These are phyloP conservation scores for Parazoanthus swiftii DNA, from an alignment of 92 coral and sea anemone genomes.

Conservation along the genomic window DNA sequence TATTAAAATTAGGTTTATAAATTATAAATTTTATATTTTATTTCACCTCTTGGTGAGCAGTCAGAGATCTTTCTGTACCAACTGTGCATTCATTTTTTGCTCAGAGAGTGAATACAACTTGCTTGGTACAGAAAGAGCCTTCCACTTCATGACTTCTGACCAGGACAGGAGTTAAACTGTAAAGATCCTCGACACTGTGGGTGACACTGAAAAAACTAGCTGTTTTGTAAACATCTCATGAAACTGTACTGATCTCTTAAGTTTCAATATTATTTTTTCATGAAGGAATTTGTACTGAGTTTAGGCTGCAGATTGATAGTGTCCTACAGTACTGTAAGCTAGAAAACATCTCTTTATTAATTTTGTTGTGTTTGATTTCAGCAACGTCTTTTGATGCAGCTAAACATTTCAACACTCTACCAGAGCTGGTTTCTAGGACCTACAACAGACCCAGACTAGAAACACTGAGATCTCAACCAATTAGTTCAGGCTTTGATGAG, in stretches of 20 bases:
- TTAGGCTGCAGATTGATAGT: not conserved
- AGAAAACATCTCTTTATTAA: not conserved
- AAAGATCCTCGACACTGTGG: not conserved
- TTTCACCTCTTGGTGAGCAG: too few relatives aligned
- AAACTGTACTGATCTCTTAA: too few relatives aligned
- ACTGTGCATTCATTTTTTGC: too few relatives aligned
- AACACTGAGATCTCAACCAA: conserved; percentile 49
- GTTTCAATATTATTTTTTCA: too few relatives aligned
- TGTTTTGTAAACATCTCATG: not conserved
- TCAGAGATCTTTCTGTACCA: too few relatives aligned
- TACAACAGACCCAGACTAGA: conserved; percentile 86
- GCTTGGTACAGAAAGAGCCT: not conserved
- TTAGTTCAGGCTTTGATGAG: conserved; percentile 42
- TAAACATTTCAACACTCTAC: conserved; percentile 74
- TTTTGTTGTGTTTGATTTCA: conserved; percentile 23
- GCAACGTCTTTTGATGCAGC: conserved; percentile 80
- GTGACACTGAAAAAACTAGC: not conserved
- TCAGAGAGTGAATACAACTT: too few relatives aligned
- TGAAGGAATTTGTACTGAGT: too few relatives aligned
- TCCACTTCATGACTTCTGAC: not conserved
- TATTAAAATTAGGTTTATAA: too few relatives aligned
- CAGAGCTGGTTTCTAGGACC: conserved; percentile 73
- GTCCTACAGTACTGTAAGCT: not conserved
- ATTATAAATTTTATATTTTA: too few relatives aligned
- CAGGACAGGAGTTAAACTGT: too few relatives aligned